Percentiles rank a stretch among this genome's conserved stretches.
Conservation (phyloP, 64 coral and sea anemone species). For the Stichodactyla helianthus region DNA sequence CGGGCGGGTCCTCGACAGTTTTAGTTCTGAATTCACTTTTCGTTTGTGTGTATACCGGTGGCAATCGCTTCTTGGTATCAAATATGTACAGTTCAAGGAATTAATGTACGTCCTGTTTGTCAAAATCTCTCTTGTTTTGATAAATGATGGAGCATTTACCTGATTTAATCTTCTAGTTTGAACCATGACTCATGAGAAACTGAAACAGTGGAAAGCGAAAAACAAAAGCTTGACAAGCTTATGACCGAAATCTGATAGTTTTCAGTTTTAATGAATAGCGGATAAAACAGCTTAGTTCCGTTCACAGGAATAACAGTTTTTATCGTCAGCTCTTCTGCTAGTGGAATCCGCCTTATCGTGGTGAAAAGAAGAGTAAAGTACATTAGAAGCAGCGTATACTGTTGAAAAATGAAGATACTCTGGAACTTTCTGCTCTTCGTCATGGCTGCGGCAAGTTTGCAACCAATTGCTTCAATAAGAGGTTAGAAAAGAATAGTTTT, state of each 20-base stretch:
- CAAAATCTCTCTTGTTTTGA: too few relatives aligned
- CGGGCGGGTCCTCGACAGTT: neutral
- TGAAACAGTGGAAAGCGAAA: neutral
- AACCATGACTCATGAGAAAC: neutral
- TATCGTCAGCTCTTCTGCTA: neutral
- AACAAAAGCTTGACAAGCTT: neutral
- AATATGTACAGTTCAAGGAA: too few relatives aligned
- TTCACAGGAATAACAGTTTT: neutral
- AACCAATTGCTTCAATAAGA: neutral
- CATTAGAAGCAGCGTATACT: neutral
- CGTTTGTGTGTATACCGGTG: neutral
- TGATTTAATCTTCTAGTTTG: too few relatives aligned
- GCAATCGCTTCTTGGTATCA: too few relatives aligned
- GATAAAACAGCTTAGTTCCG: neutral
- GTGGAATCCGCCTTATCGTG: neutral
- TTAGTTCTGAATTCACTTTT: neutral
- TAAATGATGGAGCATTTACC: too few relatives aligned
- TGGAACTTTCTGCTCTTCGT: neutral
- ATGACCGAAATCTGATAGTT: neutral
- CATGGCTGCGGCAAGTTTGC: neutral
- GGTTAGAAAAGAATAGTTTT: neutral
- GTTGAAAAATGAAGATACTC: neutral
- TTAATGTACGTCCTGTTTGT: too few relatives aligned
- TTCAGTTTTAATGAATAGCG: neutral
- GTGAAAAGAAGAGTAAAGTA: neutral